Evolutionary conservation across 1,140 invertebrate species (phyloP), one percentile per base, ranked within the genome.

Genomic region (Zaprionus vittiger): DNA sequence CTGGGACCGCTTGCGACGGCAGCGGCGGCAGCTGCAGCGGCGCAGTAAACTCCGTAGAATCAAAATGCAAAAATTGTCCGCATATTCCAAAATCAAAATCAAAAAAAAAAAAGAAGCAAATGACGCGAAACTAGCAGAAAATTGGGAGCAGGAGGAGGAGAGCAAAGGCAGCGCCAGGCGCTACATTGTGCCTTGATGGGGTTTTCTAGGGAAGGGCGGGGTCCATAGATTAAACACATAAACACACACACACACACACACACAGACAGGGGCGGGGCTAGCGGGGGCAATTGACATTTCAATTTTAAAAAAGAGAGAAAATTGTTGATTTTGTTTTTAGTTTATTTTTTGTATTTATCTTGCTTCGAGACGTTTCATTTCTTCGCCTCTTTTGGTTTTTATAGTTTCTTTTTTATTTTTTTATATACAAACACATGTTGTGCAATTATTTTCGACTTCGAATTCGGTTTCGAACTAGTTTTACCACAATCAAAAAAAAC

Each of bases 41-140:
- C 83, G 67, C 89, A 81, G 52, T 91, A 80, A 82, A 73, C 76
- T 78, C 71, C 31, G 59, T 47, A 31, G n/a, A 28, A 60, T 38
- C 37, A 56, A 41, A 73, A 31, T 14, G 54, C 67, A 79, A 77
- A 41, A 47, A 17, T 38, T 38, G 14, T 38, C 76, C 79, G 74
- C 72, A 75, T 79, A 92, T 86, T 91, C 85, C 91, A 84, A 92
- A 83, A 87, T 79, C 60, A 41, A 75, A 67, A 28, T 6, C 80
- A 80, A 91, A 81, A 84, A 75, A 75, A 56, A 41, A 75, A 67
- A 11, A 34, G 4, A 60, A 41, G 31, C 63, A 54, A 31, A 73
- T 66, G 41, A 73, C 44, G 47, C 17, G 34, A 65, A 44, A 56
- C 17, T 41, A 65, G 28, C 49, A 66, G 37, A 63, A 41, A 63